phyloP scores from a whole-genome alignment of 1,140 invertebrate species.

The Lysiphlebus fabarum region DNA sequence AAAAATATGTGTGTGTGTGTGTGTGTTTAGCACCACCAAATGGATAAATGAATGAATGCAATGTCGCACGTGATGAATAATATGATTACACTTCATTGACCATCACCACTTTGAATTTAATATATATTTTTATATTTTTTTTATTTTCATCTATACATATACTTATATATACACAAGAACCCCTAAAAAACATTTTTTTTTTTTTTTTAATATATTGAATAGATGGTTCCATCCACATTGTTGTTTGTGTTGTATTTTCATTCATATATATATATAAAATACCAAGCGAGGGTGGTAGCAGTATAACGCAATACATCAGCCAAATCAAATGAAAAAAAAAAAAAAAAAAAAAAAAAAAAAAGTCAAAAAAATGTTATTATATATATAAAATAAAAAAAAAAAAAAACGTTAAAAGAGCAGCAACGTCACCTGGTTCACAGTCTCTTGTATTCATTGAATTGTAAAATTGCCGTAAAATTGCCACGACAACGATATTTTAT shows the following conservation, averaged over 20 bases:
- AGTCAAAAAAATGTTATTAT: constrained; percentile 16
- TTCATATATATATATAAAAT: constrained; percentile 22
- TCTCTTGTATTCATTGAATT: constrained; percentile 33
- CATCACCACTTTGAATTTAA: neutral
- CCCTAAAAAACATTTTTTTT: constrained; percentile 23
- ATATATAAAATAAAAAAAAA: constrained; percentile 9
- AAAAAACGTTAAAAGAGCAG: constrained; percentile 27
- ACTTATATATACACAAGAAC: constrained; percentile 17
- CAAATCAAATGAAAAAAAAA: constrained; percentile 12
- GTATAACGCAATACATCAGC: neutral
- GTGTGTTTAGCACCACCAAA: constrained; percentile 13
- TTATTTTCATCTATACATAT: too few species aligned
- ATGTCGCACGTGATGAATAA: constrained; percentile 25
- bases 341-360: constrained; percentile 17
- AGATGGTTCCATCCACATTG: neutral
- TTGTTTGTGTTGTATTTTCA: neutral
- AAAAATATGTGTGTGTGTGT: too few species aligned
- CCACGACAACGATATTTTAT: constrained; percentile 52
- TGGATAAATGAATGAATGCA: constrained; percentile 3
- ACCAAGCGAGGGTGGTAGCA: constrained; percentile 4
- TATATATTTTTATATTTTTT: too few species aligned
- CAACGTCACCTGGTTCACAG: constrained; percentile 12
- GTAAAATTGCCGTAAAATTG: constrained; percentile 57
- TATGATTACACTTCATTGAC: constrained; percentile 34
- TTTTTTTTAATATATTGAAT: too few species aligned